A percentile compares a stretch with the other conserved stretches of the same genome.
Conservation (phyloP, 2,113 vertebrate genomes). For the Melanerpes aurifrons region DNA sequence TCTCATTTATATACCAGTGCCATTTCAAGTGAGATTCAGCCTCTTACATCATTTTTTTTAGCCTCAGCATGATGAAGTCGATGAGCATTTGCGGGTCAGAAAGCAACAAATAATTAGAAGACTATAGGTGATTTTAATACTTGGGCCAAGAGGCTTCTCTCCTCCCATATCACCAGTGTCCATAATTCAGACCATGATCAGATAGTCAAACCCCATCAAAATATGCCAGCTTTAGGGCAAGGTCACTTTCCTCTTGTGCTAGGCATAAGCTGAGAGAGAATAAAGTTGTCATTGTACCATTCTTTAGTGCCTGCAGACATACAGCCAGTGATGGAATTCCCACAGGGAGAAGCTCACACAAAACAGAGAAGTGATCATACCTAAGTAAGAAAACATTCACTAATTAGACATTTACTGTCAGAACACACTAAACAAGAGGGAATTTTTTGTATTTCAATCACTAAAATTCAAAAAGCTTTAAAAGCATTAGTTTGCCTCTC, state of each 20-base stretch:
- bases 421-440: not conserved
- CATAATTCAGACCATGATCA: not conserved
- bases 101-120: not conserved
- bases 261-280: conserved; percentile 1
- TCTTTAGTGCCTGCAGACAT: conserved; percentile 85
- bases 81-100: not conserved
- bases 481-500: not conserved
- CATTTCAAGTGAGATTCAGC: not conserved
- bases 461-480: not conserved
- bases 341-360: conserved; percentile 94
- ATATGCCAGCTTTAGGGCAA: not conserved
- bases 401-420: not conserved
- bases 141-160: not conserved
- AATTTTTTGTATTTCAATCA: not conserved
- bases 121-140: not conserved
- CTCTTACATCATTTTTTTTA: not conserved
- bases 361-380: conserved; percentile 94
- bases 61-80: not conserved
- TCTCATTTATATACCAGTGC: not conserved
- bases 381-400: conserved; percentile 64
- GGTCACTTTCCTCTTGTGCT: not conserved
- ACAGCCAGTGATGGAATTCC: conserved; percentile 88
- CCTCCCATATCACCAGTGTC: not conserved
- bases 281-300: conserved; percentile 74
- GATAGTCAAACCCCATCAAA: not conserved